Percentiles rank a stretch among this genome's conserved stretches.
Conservation (phyloP, 2,888 invertebrate genomes). For the Chrysolina americana region DNA sequence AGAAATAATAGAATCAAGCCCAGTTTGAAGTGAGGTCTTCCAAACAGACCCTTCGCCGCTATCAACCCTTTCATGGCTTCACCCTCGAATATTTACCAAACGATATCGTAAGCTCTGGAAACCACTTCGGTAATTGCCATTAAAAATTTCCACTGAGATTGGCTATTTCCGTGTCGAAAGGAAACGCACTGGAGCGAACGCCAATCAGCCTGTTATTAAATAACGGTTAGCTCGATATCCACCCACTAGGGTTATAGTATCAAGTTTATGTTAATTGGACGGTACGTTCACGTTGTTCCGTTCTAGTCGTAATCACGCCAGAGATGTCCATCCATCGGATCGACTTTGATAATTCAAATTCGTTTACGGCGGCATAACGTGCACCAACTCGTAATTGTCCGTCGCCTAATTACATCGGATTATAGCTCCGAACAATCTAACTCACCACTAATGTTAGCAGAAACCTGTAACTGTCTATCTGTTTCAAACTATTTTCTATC, state of each 20-base stretch:
- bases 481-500: constrained; percentile 9
- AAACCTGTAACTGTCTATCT: constrained; percentile 23
- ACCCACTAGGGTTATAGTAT: not conserved
- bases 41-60: no score
- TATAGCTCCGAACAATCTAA: constrained; percentile 18
- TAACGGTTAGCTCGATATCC: constrained; percentile 8
- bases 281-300: not conserved
- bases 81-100: not conserved
- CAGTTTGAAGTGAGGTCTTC: no score
- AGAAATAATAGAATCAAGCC: no score
- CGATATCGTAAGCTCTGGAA: not conserved
- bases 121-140: not conserved
- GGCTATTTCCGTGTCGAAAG: not conserved
- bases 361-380: constrained; percentile 25
- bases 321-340: constrained; percentile 18
- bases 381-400: constrained; percentile 29
- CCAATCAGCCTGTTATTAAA: constrained; percentile 7
- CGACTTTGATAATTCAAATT: constrained; percentile 21
- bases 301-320: constrained; percentile 2
- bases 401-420: constrained; percentile 21
- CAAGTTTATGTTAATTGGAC: constrained; percentile 21
- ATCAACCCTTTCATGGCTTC: no score
- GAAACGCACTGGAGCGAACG: constrained; percentile 3
- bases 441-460: constrained; percentile 13
- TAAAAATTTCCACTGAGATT: not conserved